Conservation (phyloP, 2,797 vertebrate species). For the Rhinogobio ventralis region DNA sequence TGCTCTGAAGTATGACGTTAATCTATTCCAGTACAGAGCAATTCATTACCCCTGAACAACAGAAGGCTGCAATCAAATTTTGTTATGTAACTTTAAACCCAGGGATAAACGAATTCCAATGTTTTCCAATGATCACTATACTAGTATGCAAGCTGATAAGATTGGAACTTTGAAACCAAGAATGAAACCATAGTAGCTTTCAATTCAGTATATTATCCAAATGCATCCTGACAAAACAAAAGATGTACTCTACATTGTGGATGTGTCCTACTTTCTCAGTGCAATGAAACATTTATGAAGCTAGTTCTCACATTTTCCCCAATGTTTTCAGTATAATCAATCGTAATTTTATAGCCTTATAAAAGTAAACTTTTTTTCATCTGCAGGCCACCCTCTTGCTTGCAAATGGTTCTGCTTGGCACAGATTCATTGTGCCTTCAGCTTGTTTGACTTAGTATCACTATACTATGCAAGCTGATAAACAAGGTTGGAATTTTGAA, state of each 20-base stretch:
- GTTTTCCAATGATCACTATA: neutral
- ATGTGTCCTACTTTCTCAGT: conserved; percentile 2
- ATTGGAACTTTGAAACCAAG: too few relatives aligned
- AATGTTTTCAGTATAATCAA: too few relatives aligned
- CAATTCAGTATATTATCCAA: neutral
- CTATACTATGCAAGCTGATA: neutral
- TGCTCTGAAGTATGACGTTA: conserved; percentile 14
- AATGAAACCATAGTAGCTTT: too few relatives aligned
- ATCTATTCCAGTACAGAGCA: conserved; percentile 21
- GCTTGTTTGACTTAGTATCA: neutral
- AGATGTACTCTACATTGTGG: neutral
- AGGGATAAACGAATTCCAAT: neutral
- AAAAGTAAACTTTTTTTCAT: neutral
- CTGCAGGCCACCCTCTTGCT: neutral
- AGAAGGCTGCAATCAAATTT: conserved; percentile 10
- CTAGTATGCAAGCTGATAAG: too few relatives aligned
- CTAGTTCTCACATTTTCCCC: neutral
- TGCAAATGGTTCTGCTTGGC: neutral
- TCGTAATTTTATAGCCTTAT: too few relatives aligned
- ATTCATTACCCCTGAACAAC: conserved; percentile 31
- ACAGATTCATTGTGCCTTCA: neutral
- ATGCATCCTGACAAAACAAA: neutral
- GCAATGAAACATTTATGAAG: conserved; percentile 13
- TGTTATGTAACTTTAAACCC: conserved; percentile 18
- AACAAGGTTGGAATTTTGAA: neutral